Evolutionary conservation across 1,140 invertebrate genomes (phyloP).

Genomic region (Drosophila erecta): DNA sequence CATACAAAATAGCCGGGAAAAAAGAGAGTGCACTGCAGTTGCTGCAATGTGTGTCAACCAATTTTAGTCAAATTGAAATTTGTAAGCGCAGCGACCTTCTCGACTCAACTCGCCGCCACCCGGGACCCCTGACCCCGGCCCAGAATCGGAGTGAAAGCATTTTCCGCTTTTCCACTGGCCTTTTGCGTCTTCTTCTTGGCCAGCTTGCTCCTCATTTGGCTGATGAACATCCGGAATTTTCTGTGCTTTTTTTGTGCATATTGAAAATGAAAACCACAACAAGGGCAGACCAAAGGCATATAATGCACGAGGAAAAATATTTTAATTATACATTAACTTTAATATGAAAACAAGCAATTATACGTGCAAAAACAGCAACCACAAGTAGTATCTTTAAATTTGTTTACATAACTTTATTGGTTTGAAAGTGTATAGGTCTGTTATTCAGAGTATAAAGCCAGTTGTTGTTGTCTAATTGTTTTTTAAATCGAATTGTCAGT

Average conservation of each 20-base stretch:
- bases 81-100: constrained; percentile 66
- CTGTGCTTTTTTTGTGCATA: constrained; percentile 43
- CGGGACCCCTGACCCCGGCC: constrained; percentile 19
- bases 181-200: constrained; percentile 13
- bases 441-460: too few relatives aligned
- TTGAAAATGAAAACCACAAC: constrained; percentile 57
- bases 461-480: too few relatives aligned
- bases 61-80: constrained; percentile 80
- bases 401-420: too few relatives aligned
- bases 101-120: not conserved
- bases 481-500: too few relatives aligned
- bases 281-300: constrained; percentile 32
- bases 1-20: constrained; percentile 6
- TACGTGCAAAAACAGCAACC: not conserved
- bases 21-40: constrained; percentile 46
- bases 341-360: not conserved
- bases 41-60: constrained; percentile 76
- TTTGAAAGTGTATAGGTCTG: too few relatives aligned
- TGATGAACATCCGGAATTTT: constrained; percentile 57
- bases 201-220: constrained; percentile 55
- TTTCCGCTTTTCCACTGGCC: constrained; percentile 23
- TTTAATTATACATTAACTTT: not conserved
- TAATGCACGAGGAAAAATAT: constrained; percentile 5
- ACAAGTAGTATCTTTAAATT: too few relatives aligned
- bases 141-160: constrained; percentile 40